Evolutionary conservation across 53 echinoderm and acorn worm species (phyloP).

Genomic region (Apostichopus leukothele): DNA sequence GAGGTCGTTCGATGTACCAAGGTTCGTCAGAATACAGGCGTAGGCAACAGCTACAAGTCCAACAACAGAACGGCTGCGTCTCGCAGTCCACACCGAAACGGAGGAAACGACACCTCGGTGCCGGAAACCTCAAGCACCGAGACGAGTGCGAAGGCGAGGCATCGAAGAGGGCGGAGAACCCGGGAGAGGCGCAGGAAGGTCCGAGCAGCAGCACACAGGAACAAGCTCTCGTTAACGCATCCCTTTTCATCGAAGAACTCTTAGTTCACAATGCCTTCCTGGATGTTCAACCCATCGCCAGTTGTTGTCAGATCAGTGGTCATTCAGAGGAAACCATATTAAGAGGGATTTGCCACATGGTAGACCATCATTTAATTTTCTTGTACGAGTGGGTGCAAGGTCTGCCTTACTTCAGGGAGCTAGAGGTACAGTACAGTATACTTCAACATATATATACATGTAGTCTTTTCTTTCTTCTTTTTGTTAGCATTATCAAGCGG

Average conservation of each 20-base stretch:
- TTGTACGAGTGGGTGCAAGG: constrained; percentile 62
- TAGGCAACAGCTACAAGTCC: constrained; percentile 41
- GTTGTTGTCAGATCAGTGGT: constrained; percentile 48
- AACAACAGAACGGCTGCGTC: constrained; percentile 36
- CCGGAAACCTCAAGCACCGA: neutral
- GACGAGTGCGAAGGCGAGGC: neutral
- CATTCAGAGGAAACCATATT: constrained; percentile 52
- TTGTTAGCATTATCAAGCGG: too few species aligned
- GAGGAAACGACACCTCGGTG: neutral
- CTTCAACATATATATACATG: too few species aligned
- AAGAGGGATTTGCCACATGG: constrained; percentile 52
- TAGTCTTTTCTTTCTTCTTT: too few species aligned
- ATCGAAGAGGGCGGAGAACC: neutral
- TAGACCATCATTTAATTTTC: constrained; percentile 63
- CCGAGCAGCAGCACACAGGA: neutral
- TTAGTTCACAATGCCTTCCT: neutral
- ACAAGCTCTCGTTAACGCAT: neutral
- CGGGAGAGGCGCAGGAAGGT: neutral
- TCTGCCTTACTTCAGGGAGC: constrained; percentile 67
- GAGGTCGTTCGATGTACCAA: constrained; percentile 79
- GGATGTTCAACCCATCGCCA: constrained; percentile 22
- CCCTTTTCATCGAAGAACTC: neutral
- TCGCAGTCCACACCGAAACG: constrained; percentile 40
- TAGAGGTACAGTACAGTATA: constrained; percentile 66
- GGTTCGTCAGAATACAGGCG: constrained; percentile 80